Percentiles rank a stretch among this genome's conserved stretches.
Conservation (phyloP, 2,797 vertebrate genomes). For the Falco peregrinus region DNA sequence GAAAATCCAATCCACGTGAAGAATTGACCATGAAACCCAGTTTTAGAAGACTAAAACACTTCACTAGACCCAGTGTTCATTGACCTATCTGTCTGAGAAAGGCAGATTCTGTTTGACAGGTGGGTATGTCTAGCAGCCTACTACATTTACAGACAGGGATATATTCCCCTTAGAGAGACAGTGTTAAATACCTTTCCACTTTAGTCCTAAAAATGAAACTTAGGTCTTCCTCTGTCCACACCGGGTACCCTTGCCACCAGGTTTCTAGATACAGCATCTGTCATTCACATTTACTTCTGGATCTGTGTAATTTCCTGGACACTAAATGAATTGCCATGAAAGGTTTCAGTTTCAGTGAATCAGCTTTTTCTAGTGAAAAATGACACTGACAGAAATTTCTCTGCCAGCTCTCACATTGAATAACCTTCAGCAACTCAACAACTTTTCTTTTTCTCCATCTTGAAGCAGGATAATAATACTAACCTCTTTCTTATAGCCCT, state of each 20-base stretch:
- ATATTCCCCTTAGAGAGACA: background rate
- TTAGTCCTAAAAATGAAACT: background rate
- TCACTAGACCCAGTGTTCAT: background rate
- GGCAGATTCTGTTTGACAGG: background rate
- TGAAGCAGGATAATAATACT: background rate
- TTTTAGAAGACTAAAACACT: background rate
- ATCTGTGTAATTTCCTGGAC: background rate
- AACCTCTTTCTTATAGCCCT: background rate
- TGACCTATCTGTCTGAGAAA: background rate
- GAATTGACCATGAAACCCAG: rapidly evolving
- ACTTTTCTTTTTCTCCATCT: background rate
- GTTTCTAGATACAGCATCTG: background rate
- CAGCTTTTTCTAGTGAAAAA: slow-evolving; percentile 29
- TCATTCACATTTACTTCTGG: background rate
- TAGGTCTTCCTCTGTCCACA: background rate
- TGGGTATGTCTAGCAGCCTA: background rate
- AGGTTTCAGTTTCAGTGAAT: slow-evolving; percentile 11
- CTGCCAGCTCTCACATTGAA: background rate
- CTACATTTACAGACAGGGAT: rapidly evolving
- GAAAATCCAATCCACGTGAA: background rate
- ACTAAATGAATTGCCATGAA: background rate
- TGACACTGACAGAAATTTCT: background rate
- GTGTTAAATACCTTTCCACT: background rate
- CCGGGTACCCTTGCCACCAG: background rate
- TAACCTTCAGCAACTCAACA: slow-evolving; percentile 19